phyloP scores from a whole-genome alignment of 2,888 invertebrate genomes.

The Unio delphinus region DNA sequence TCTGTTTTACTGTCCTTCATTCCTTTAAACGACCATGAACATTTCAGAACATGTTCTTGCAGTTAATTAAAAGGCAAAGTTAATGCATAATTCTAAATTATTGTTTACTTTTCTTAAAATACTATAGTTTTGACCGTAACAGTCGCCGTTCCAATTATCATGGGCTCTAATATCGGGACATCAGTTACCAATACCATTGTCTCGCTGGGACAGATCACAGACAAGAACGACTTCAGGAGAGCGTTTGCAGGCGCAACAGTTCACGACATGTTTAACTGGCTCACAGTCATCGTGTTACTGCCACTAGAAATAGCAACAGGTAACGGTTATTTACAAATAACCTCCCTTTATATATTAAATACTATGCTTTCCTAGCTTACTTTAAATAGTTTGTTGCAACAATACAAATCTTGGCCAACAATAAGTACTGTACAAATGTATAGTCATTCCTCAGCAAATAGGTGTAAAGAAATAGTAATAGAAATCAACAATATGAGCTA shows the following conservation, averaged over 20 bases:
- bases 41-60: background rate
- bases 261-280: conserved; percentile 64
- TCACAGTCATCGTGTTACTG: conserved; percentile 51
- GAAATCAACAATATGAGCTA: too few species aligned
- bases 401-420: too few species aligned
- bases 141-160: conserved; percentile 57
- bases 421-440: too few species aligned
- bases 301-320: conserved; percentile 47
- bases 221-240: conserved; percentile 50
- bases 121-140: conserved; percentile 49
- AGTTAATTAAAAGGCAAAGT: background rate
- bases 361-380: too few species aligned
- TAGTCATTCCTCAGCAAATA: too few species aligned
- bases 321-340: conserved; percentile 3
- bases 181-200: conserved; percentile 63
- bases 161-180: conserved; percentile 66
- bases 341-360: too few species aligned
- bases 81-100: too few species aligned
- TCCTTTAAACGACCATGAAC: background rate
- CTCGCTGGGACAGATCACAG: conserved; percentile 51
- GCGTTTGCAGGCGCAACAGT: conserved; percentile 64
- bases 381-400: too few species aligned
- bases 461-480: too few species aligned
- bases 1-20: too few species aligned
- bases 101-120: background rate